phyloP scores from a whole-genome alignment of 2,797 vertebrate genomes.

The Ctenosaura bakeri region DNA sequence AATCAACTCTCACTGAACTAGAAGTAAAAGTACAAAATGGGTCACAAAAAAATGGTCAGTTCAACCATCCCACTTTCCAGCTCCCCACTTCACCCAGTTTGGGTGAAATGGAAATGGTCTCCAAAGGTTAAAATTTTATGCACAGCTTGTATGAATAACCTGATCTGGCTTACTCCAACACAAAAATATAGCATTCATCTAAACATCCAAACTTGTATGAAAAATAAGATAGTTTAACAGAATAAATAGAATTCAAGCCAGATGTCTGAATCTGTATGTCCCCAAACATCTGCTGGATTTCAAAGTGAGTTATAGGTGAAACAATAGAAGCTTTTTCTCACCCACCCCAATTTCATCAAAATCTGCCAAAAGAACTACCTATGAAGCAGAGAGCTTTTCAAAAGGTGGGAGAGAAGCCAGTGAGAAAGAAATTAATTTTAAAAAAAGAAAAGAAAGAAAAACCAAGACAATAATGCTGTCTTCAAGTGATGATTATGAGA shows the following conservation, averaged over 20 bases:
- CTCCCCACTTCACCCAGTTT: not conserved
- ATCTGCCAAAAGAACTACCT: not conserved
- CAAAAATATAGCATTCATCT: not conserved
- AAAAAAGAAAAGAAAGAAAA: fast-evolving
- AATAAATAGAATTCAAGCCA: not conserved
- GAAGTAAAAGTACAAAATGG: not conserved
- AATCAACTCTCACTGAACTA: not conserved
- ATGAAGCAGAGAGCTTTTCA: not conserved
- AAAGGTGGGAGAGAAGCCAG: not conserved
- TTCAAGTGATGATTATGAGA: fast-evolving
- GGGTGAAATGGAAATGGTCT: not conserved
- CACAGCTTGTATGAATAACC: not conserved
- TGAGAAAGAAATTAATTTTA: not conserved
- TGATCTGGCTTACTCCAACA: not conserved
- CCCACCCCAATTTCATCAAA: not conserved
- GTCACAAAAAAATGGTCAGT: not conserved
- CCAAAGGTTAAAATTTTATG: not conserved
- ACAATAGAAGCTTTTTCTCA: not conserved
- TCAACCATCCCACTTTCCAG: not conserved
- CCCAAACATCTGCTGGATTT: slow-evolving; percentile 13
- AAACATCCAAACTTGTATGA: not conserved
- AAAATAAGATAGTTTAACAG: slow-evolving; percentile 4
- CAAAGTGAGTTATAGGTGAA: slow-evolving; percentile 9
- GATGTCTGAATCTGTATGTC: slow-evolving; percentile 17
- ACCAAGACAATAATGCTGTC: not conserved